Conservation (phyloP, 2,797 vertebrate species). For the Anas bernieri region DNA sequence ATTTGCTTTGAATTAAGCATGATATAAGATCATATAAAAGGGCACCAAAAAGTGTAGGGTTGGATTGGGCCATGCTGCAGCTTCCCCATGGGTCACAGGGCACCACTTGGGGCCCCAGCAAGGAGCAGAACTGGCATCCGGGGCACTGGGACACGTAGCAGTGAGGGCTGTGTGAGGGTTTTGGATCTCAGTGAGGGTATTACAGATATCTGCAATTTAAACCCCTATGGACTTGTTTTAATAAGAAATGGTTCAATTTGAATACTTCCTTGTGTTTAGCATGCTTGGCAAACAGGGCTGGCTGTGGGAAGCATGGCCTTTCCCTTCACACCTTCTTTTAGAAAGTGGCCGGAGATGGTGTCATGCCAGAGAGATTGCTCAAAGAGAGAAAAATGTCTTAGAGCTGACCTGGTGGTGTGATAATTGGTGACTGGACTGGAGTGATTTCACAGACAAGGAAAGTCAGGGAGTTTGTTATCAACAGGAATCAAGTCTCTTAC, state of each 20-base stretch:
- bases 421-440: not conserved
- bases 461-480: not conserved
- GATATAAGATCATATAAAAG: too few relatives aligned
- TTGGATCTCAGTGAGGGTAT: too few relatives aligned
- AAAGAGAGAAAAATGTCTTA: not conserved
- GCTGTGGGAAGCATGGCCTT: not conserved
- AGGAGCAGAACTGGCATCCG: too few relatives aligned
- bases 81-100: too few relatives aligned
- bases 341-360: accelerated
- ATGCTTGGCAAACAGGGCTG: accelerated
- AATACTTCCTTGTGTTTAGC: accelerated
- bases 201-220: too few relatives aligned
- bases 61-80: too few relatives aligned
- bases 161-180: too few relatives aligned
- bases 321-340: not conserved
- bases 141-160: too few relatives aligned
- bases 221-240: not conserved
- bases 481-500: not conserved
- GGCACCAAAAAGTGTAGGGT: too few relatives aligned
- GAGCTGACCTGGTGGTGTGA: not conserved
- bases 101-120: too few relatives aligned
- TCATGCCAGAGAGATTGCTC: accelerated
- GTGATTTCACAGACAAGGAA: not conserved
- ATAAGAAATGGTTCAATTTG: not conserved
- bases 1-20: too few relatives aligned